Conservation (phyloP, 2,888 invertebrate genomes). For the Drosophila kokeensis region DNA sequence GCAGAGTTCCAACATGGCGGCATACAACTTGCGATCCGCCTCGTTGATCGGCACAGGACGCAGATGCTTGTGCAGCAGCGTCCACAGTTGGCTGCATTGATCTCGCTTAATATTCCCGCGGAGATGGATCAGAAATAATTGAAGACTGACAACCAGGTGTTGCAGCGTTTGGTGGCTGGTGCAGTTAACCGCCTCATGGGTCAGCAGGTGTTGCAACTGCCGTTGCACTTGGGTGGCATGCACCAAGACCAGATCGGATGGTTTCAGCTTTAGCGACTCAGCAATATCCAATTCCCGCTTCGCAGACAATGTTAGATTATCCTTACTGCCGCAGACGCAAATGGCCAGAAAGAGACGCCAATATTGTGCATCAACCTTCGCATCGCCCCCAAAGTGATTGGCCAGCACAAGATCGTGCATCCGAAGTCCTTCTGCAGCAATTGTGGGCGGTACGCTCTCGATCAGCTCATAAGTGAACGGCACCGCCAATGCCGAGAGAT, state of each 20-base stretch:
- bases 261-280: conserved; percentile 61
- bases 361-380: conserved; percentile 39
- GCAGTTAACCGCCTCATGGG: conserved; percentile 69
- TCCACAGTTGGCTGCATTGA: conserved; percentile 30
- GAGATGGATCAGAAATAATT: conserved; percentile 65
- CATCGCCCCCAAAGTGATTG: conserved; percentile 33
- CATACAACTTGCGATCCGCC: conserved; percentile 70
- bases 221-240: conserved; percentile 61
- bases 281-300: conserved; percentile 62
- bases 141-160: conserved; percentile 46
- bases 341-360: conserved; percentile 66
- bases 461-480: conserved; percentile 73
- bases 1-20: conserved; percentile 72
- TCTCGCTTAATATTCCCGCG: conserved; percentile 16
- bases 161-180: conserved; percentile 68
- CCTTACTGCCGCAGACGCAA: conserved; percentile 19
- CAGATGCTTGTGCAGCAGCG: conserved; percentile 72
- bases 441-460: background rate
- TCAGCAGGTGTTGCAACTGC: conserved; percentile 71
- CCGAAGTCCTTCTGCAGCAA: conserved; percentile 7
- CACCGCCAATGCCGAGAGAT: conserved; percentile 63
- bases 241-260: conserved; percentile 72
- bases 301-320: conserved; percentile 22
- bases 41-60: conserved; percentile 71
- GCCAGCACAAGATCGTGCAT: conserved; percentile 22